Base-by-base conservation (phyloP, 2,888 invertebrate genomes). In the Epinotia demarniana region DNA sequence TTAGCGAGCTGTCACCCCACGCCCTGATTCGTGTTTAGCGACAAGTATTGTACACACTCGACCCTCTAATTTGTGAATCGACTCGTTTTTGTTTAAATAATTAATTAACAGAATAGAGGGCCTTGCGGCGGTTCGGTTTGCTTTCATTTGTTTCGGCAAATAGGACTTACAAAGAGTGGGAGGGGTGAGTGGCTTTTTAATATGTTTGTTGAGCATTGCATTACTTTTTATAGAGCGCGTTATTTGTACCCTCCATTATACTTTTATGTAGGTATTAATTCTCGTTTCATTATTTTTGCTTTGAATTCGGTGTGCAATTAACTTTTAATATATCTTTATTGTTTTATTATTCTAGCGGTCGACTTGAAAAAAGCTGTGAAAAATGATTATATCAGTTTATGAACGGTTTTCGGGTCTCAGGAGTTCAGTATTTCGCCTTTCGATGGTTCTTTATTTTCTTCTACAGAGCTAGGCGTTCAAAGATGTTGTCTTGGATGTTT, bases 21-120 rank as follows among this genome's bases (percentile, higher is more conserved):
- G 46, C 49, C 46, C n/a, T 62, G 70, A 70, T 61, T 70, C n/a
- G 70, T 58, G 72, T 18, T 72, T 19, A 46, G 72, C 58, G 72
- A 58, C 57, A 46, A 58, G 63, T 64, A 64, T 72, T 72, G 64
- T 72, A 58, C 72, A 70, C 61, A 62, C 61, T 53, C 72, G 55
- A 55, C 55, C 62, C 53, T 53, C n/a, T 53, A 53, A 72, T 72
- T 43, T 23, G 43, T 27, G 71, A 55, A 72, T 72, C 46, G 72
- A 46, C 72, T 72, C 58, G 58, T 72, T 64, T 72, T 72, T 72
- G 72, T 72, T 72, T 49, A 57, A 72, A 64, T 72, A 64, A 57
- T 72, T 64, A 72, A 57, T 72, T 46, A 64, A 72, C 64, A 57
- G 43, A 62, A 53, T 61, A 62, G 43, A 70, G 33, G 33, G 18